Evolutionary conservation across 2,888 invertebrate species (phyloP), one percentile per base, ranked within the genome.

Genomic region (Hypolimnas misippus): DNA sequence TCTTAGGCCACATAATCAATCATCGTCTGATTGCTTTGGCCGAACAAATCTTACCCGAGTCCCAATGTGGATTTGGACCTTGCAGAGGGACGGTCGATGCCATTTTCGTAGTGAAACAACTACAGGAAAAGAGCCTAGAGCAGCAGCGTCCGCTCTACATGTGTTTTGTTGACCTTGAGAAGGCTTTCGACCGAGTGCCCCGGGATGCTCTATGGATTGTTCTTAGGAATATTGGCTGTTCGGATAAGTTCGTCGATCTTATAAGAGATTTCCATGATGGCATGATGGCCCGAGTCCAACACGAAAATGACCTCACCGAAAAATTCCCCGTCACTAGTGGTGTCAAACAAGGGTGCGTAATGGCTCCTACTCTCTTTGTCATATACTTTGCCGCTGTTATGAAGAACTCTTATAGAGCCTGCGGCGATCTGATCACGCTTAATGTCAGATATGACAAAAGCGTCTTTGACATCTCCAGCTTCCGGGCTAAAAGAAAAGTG

Each of bases 311-410:
- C 2, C 8, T 57, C 5, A 44, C 67, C 7, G 57, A 65, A 25
- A 31, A 33, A 19, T 29, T 57, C 8, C 25, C 8, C 4, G 35
- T 52, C 5, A 35, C 35, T 17, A 35, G 38, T 10, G 14, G 63
- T 5, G 25, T 25, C 25, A 25, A 25, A 25, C 25, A 25, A 25
- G 25, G 60, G 4, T 63, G 66, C 40, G 61, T 62, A 8, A 56
- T 62, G 59, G 66, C 63, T 19, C 60, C 66, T 3, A 66, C 66
- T 10, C 57, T 66, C 19, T 63, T 67, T 42, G 59, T 61, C 10
- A 46, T 63, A 12, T 65, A 67, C 17, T 65, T 67, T 40, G 57
- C 65, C n/a, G 57, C 58, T 21, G 65, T 65, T 3, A 55, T 62
- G 40, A 58, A 33, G n/a, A 60, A 66, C 44, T 25, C 65, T 1